These are phyloP conservation scores for Odobenus rosmarus DNA, from an alignment of 2,113 vertebrate genomes.

Conservation along the genomic window DNA sequence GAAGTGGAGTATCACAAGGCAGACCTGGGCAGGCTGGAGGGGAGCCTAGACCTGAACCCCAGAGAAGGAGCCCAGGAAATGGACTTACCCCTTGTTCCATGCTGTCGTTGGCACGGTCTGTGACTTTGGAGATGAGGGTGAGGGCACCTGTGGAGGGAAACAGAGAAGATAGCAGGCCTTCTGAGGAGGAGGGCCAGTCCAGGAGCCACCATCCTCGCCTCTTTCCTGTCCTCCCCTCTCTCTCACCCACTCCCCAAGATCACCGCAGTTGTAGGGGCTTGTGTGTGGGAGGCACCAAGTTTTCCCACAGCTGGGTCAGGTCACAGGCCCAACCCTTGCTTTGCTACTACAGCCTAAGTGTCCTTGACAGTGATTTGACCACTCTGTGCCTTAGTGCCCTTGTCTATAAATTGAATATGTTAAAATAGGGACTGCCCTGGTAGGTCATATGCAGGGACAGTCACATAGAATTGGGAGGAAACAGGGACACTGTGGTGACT, in stretches of 20 bases:
- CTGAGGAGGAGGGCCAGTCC: neutral
- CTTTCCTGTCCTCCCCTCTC: neutral
- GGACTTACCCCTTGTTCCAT: conserved; percentile 96
- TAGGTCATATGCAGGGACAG: neutral
- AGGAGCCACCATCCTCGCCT: rapidly evolving
- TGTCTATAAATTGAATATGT: neutral
- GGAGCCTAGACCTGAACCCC: neutral
- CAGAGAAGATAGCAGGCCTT: neutral
- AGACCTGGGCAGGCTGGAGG: neutral
- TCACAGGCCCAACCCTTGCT: neutral
- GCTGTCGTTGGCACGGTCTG: conserved; percentile 94
- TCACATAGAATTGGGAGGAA: neutral
- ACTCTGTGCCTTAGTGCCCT: neutral
- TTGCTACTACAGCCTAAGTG: neutral
- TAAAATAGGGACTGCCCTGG: neutral
- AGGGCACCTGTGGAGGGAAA: conserved; percentile 90
- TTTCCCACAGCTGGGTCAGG: neutral
- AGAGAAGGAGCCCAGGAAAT: neutral
- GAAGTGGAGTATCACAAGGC: neutral
- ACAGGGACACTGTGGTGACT: neutral
- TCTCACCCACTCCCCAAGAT: too few species aligned
- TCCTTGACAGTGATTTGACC: neutral
- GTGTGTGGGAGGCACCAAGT: neutral
- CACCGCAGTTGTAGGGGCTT: neutral
- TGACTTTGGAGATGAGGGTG: conserved; percentile 93